Evolutionary conservation across 2,113 vertebrate species (phyloP).

Genomic region (Amazona guildingii): DNA sequence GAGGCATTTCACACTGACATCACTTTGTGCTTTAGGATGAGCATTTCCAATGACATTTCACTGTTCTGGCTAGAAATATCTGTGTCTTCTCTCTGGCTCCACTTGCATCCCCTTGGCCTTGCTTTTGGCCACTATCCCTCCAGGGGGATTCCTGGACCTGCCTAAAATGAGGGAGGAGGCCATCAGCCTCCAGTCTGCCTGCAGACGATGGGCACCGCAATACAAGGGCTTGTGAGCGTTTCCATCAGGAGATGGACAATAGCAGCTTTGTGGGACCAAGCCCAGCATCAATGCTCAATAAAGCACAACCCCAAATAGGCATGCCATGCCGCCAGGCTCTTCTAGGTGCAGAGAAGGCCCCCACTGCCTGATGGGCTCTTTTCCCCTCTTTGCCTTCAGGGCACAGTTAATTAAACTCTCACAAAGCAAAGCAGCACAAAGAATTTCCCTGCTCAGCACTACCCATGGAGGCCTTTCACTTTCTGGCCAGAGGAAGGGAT

Average conservation of each 20-base stretch:
- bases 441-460: constrained; percentile 17
- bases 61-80: background rate
- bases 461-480: background rate
- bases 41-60: background rate
- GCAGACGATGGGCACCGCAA: background rate
- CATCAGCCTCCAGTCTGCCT: background rate
- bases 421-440: constrained; percentile 8
- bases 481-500: background rate
- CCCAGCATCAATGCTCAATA: background rate
- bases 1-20: background rate
- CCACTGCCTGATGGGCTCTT: background rate
- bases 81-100: background rate
- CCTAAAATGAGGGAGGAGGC: background rate
- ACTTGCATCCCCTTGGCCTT: background rate
- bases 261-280: background rate
- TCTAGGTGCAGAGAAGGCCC: background rate
- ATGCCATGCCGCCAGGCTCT: rapidly evolving
- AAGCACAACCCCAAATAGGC: background rate
- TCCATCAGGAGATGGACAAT: background rate
- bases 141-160: background rate
- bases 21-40: background rate
- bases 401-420: background rate
- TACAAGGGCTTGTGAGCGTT: rapidly evolving
- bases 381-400: background rate
- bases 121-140: background rate